A percentile compares a stretch with the other conserved stretches of the same genome.
phyloP scores from a whole-genome alignment of 1,140 invertebrate genomes.

The Paraescarpia echinospica region DNA sequence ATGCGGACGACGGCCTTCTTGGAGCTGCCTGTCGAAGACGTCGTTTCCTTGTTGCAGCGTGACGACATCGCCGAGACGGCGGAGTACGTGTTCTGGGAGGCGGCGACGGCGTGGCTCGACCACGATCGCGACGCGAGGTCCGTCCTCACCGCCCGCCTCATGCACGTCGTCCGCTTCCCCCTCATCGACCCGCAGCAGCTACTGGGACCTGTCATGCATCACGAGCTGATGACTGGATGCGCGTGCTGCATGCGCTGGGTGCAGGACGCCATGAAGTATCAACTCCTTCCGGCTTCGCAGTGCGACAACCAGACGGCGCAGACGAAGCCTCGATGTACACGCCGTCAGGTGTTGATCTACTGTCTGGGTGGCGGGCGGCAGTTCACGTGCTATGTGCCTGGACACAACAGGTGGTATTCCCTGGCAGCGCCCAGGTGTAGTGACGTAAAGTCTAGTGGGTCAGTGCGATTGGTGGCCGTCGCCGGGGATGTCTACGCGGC shows the following conservation, averaged over 20 bases:
- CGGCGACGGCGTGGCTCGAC: constrained; percentile 14
- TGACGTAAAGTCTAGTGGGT: background rate
- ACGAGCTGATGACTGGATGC: constrained; percentile 5
- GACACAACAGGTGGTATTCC: constrained; percentile 24
- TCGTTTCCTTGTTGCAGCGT: constrained; percentile 14
- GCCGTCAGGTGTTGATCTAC: constrained; percentile 13
- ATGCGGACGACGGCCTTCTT: constrained; percentile 10
- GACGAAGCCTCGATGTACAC: constrained; percentile 21
- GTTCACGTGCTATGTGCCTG: constrained; percentile 26
- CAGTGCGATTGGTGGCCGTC: background rate
- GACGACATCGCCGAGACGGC: constrained; percentile 23
- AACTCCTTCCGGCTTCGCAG: constrained; percentile 17
- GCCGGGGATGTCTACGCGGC: constrained; percentile 11
- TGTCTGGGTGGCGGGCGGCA: constrained; percentile 14
- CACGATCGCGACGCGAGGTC: constrained; percentile 16
- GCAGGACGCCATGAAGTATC: constrained; percentile 22
- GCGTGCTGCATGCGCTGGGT: background rate
- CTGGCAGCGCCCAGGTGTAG: background rate
- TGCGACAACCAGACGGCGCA: constrained; percentile 13
- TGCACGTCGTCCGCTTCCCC: constrained; percentile 21
- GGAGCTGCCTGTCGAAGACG: constrained; percentile 10
- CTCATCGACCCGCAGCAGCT: constrained; percentile 10
- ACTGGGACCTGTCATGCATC: background rate
- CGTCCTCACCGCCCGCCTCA: background rate
- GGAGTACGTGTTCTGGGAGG: constrained; percentile 21